Conservation (phyloP, 2,797 vertebrate species). For the Emys orbicularis region DNA sequence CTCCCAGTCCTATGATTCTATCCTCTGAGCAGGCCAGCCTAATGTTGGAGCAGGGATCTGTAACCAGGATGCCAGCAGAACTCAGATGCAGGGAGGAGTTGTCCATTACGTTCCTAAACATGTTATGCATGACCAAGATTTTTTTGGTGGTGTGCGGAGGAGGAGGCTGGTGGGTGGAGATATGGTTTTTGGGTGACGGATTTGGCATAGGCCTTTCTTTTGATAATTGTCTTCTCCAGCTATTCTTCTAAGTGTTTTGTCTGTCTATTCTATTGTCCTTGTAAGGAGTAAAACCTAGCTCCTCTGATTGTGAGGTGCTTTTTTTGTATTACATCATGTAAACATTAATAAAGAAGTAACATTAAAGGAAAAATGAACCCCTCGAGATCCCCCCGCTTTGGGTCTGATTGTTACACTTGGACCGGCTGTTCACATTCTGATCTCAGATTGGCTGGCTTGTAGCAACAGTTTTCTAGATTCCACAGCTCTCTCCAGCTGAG, state of each 20-base stretch:
- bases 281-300: slow-evolving; percentile 47
- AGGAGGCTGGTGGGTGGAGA: neutral
- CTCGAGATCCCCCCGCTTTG: slow-evolving; percentile 20
- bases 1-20: neutral
- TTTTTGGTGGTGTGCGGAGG: slow-evolving; percentile 39
- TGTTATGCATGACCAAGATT: slow-evolving; percentile 71
- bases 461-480: slow-evolving; percentile 65
- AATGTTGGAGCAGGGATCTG: neutral
- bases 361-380: slow-evolving; percentile 1
- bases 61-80: neutral
- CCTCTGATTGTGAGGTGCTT: slow-evolving; percentile 46
- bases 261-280: neutral
- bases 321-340: slow-evolving; percentile 32
- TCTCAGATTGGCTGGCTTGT: slow-evolving; percentile 59
- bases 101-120: slow-evolving; percentile 34
- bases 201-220: slow-evolving; percentile 58
- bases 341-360: slow-evolving; percentile 58
- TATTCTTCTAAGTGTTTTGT: neutral
- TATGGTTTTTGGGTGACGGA: neutral
- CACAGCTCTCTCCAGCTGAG: slow-evolving; percentile 75
- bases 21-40: neutral
- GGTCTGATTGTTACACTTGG: slow-evolving; percentile 75
- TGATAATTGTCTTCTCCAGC: slow-evolving; percentile 25
- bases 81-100: slow-evolving; percentile 27
- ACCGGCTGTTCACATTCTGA: slow-evolving; percentile 52